A percentile compares a stretch with the other conserved stretches of the same genome.
Conservation (phyloP, 2,113 vertebrate genomes). For the Datnioides undecimradiatus region DNA sequence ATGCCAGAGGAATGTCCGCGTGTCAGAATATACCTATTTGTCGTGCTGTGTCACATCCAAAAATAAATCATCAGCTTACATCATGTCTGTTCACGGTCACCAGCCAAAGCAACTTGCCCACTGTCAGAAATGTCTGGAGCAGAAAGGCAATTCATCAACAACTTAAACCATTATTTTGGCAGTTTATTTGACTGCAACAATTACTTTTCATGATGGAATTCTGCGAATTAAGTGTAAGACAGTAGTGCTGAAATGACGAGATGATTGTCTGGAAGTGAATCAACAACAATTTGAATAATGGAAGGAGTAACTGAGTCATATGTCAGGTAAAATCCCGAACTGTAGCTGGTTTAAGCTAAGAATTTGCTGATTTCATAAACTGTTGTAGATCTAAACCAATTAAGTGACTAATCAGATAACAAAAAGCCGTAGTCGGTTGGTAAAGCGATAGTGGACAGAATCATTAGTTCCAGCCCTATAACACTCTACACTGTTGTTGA, state of each 20-base stretch:
- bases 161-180: slow-evolving; percentile 31
- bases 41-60: slow-evolving; percentile 27
- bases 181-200: slow-evolving; percentile 30
- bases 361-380: neutral
- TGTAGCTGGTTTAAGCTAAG: no score
- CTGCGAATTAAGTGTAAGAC: neutral
- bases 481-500: neutral
- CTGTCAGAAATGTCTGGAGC: slow-evolving; percentile 10
- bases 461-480: neutral
- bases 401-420: neutral
- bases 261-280: neutral
- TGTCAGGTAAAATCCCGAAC: neutral
- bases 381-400: neutral
- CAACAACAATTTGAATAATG: neutral
- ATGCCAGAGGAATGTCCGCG: neutral
- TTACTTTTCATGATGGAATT: slow-evolving; percentile 41
- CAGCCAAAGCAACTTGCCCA: slow-evolving; percentile 7
- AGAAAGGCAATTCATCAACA: slow-evolving; percentile 29
- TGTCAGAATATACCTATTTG: slow-evolving; percentile 2
- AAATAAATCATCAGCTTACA: slow-evolving; percentile 50
- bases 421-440: neutral
- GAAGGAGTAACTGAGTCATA: neutral
- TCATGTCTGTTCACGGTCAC: slow-evolving; percentile 34
- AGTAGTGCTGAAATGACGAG: neutral
- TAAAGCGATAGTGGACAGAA: neutral